phyloP scores from a whole-genome alignment of 2,888 invertebrate species.

The Aphodius sticticus region DNA sequence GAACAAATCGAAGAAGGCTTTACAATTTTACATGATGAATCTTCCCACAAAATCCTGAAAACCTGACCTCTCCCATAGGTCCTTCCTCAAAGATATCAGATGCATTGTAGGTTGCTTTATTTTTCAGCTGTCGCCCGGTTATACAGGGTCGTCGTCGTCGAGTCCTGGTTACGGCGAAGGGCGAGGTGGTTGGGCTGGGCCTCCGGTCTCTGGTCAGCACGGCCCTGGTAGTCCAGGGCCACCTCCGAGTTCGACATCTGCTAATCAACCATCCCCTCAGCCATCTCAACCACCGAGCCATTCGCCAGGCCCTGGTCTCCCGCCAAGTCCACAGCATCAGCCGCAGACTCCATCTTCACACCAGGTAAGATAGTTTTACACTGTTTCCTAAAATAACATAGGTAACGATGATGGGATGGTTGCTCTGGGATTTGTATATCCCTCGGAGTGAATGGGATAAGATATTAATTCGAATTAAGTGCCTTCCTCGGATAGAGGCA shows the following conservation, averaged over 20 bases:
- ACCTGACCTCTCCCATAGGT: background rate
- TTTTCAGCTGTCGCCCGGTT: constrained; percentile 56
- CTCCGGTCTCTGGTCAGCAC: constrained; percentile 55
- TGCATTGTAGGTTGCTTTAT: background rate
- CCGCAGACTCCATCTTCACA: constrained; percentile 56
- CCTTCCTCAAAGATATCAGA: background rate
- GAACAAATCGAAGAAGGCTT: background rate
- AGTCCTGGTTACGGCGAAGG: constrained; percentile 57
- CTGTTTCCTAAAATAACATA: background rate
- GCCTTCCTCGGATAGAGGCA: background rate
- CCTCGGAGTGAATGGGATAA: background rate
- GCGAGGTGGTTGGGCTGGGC: constrained; percentile 56
- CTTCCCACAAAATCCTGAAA: background rate
- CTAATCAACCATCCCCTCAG: constrained; percentile 59
- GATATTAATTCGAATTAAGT: constrained; percentile 4
- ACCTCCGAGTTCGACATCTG: constrained; percentile 50
- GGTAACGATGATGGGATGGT: background rate
- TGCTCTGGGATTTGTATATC: background rate
- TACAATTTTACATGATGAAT: background rate
- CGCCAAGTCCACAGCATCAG: constrained; percentile 68
- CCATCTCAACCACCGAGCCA: constrained; percentile 58
- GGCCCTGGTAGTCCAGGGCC: constrained; percentile 55
- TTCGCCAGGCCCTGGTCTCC: constrained; percentile 64
- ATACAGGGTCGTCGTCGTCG: constrained; percentile 54
- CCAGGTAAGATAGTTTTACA: constrained; percentile 43